Evolutionary conservation across 2,113 vertebrate genomes (phyloP).

Genomic region (Lophura nycthemera): DNA sequence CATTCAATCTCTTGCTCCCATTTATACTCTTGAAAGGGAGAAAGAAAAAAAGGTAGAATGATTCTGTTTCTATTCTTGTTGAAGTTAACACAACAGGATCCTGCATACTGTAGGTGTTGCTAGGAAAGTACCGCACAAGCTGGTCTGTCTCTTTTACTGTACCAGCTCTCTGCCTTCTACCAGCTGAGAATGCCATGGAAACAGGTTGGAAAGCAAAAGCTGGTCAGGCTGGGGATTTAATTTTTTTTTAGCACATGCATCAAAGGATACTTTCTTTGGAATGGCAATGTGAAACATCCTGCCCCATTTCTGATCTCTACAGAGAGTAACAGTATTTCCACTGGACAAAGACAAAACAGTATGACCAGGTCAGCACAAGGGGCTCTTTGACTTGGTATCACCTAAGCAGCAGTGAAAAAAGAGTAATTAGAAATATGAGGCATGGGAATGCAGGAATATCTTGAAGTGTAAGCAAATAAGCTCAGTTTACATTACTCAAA

Average conservation of each 20-base stretch:
- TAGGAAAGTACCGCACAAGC: conserved; percentile 47
- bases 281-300: conserved; percentile 18
- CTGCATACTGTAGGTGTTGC: conserved; percentile 50
- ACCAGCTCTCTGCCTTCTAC: conserved; percentile 39
- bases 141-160: conserved; percentile 39
- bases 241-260: conserved; percentile 34
- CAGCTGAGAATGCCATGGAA: conserved; percentile 49
- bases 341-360: neutral
- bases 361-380: neutral
- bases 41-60: conserved; percentile 32
- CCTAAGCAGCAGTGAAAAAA: neutral
- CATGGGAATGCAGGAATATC: neutral
- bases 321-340: neutral
- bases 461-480: neutral
- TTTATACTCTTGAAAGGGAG: conserved; percentile 25
- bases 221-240: conserved; percentile 12
- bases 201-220: conserved; percentile 61
- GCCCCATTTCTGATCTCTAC: neutral
- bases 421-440: neutral
- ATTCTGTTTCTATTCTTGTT: conserved; percentile 53
- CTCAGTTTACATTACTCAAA: neutral
- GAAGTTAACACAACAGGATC: conserved; percentile 44
- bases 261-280: conserved; percentile 48
- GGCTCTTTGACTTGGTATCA: neutral
- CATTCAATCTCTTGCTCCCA: neutral